Conservation (phyloP, 2,888 invertebrate genomes). For the Drosophila melanosoma region DNA sequence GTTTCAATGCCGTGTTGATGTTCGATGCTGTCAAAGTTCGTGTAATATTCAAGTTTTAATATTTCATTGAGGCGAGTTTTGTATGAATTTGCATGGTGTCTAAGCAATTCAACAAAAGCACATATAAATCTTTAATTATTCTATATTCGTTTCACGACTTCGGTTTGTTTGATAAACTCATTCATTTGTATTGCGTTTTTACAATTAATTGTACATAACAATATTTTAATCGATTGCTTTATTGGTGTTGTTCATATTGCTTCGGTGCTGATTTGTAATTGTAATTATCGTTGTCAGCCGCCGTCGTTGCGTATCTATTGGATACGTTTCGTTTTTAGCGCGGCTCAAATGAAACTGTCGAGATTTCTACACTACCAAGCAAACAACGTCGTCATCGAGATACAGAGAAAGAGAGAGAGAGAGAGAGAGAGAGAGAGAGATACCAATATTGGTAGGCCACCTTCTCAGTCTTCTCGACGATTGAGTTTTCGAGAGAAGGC, state of each 20-base stretch:
- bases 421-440: slow-evolving; percentile 31
- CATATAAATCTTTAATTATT: slow-evolving; percentile 5
- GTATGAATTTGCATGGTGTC: not conserved
- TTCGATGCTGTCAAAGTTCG: slow-evolving; percentile 22
- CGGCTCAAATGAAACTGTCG: slow-evolving; percentile 84
- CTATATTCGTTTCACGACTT: slow-evolving; percentile 57
- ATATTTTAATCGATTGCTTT: slow-evolving; percentile 28
- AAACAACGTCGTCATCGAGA: slow-evolving; percentile 45
- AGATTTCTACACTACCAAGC: slow-evolving; percentile 66
- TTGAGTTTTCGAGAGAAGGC: slow-evolving; percentile 71
- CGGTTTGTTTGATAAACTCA: slow-evolving; percentile 17
- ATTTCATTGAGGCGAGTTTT: slow-evolving; percentile 1
- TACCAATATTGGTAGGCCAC: slow-evolving; percentile 56
- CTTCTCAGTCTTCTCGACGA: slow-evolving; percentile 43
- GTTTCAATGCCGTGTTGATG: slow-evolving; percentile 17
- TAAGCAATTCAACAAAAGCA: not conserved
- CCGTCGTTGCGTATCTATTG: slow-evolving; percentile 78
- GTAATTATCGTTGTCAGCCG: slow-evolving; percentile 49
- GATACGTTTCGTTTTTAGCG: slow-evolving; percentile 82
- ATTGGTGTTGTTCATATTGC: slow-evolving; percentile 5
- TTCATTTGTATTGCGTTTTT: slow-evolving; percentile 22
- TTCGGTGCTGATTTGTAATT: slow-evolving; percentile 35
- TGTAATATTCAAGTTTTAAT: slow-evolving; percentile 6
- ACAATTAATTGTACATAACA: slow-evolving; percentile 38
- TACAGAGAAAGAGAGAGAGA: slow-evolving; percentile 4